These are phyloP conservation scores for Drosophila ercepeae DNA, from an alignment of 1,140 invertebrate species.

Conservation along the genomic window DNA sequence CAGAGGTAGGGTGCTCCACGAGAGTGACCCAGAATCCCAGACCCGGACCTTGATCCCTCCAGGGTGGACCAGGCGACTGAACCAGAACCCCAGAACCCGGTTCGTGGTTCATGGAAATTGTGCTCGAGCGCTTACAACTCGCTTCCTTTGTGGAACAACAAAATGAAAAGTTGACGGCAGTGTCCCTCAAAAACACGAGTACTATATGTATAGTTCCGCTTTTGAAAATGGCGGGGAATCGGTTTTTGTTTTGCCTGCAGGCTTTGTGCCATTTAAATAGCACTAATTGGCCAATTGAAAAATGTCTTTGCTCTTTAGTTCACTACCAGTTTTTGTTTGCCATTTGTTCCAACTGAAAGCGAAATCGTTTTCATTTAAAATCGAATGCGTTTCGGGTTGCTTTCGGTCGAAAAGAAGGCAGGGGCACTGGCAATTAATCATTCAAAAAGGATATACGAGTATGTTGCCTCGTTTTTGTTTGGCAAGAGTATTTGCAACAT, in stretches of 20 bases:
- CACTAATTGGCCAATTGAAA: conserved; percentile 70
- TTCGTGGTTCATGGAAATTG: background rate
- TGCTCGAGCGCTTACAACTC: background rate
- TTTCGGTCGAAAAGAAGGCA: background rate
- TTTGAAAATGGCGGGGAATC: conserved; percentile 13
- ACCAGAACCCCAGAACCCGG: background rate
- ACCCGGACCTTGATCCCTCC: too few species aligned
- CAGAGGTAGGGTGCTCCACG: conserved; percentile 4
- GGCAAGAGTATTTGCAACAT: conserved; percentile 1
- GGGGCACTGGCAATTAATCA: conserved; percentile 49
- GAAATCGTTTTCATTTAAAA: background rate
- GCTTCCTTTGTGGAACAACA: conserved; percentile 8
- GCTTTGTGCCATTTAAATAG: conserved; percentile 52
- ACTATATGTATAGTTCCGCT: conserved; percentile 26
- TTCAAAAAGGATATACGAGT: conserved; percentile 7
- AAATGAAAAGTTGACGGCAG: conserved; percentile 3
- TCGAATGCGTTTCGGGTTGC: conserved; percentile 11
- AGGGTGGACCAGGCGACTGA: conserved; percentile 6
- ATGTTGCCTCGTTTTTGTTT: background rate
- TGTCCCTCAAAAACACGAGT: conserved; percentile 12
- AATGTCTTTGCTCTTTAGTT: conserved; percentile 24
- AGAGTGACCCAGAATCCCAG: conserved; percentile 1
- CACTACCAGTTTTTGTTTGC: conserved; percentile 12
- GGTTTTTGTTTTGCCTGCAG: conserved; percentile 12
- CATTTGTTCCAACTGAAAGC: conserved; percentile 17